Evolutionary conservation across 2,888 invertebrate genomes (phyloP), one percentile per base, ranked within the genome.

Genomic region (Eupithecia subfuscata): DNA sequence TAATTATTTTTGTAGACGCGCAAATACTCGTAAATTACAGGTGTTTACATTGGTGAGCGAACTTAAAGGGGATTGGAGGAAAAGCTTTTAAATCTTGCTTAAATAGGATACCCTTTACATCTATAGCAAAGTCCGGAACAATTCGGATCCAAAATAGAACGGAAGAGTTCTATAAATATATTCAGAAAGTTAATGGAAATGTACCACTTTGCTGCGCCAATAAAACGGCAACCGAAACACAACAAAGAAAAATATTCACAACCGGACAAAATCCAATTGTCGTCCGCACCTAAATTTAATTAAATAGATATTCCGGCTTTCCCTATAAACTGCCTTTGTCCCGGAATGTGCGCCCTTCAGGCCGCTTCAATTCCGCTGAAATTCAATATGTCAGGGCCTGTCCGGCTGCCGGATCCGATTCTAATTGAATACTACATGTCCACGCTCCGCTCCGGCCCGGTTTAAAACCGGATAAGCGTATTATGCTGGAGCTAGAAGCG

Each of bases 361-460:
- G 76, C 72, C 69, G 73, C 78, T 81, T 82, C 79, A 84, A 82
- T 84, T 82, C 82, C 82, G 73, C 80, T 81, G 82, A 82, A 85
- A 85, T 84, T 82, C 81, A 85, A 85, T 86, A 85, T 84, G 83
- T 84, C 83, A 85, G 81, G 78, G 74, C 56, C 77, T 70, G 63
- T 76, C 76, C 80, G 76, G 76, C 60, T n/a, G 25, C 69, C 74
- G 77, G 77, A 81, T 81, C 75, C 79, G 80, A 78, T 81, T 80
- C 83, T 84, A 87, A 87, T 87, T 86, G 86, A 86, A 86, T 83
- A 82, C 82, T 85, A 81, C 85, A 82, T 83, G 82, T 82, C 81
- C 80, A 80, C 78, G 82, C 81, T 75, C 81, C 81, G 79, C 74
- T 25, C 69, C 74, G 70, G 40, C 63, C 72, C 71, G 78, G 78